Base-by-base conservation (phyloP, 1,140 invertebrate genomes). In the Leptestheria dahalacensis region DNA sequence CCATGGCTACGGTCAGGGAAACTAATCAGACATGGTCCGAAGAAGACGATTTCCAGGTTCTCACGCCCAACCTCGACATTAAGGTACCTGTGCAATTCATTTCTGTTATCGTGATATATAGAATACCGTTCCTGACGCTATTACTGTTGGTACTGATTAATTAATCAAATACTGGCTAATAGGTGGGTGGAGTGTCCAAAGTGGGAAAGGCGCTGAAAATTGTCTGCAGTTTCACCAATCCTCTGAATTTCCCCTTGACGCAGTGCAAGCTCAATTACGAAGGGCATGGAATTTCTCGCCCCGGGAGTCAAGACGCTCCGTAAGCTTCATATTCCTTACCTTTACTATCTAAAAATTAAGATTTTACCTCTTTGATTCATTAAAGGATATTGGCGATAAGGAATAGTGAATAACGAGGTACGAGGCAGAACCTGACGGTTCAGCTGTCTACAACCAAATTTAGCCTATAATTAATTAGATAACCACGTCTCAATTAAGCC, bases 21-120 rank as follows among this genome's bases (percentile, higher is more conserved):
- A 87, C 84, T 3, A 78, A 77, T 24, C 82, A 85, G 66, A 79
- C 82, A 4, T 86, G 83, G 82, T 78, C 81, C 1, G 82, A 82
- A 48, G 83, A 85, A 64, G 82, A 85, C 64, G 82, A 85, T 68
- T 84, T 86, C 70, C 79, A 84, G 70, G 75, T 86, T 0, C 66
- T 82, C 1, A 85, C 83, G 62, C 84, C 84, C 1, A 77, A 71
- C 52, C 78, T 86, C 47, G 69, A 72, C 18, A 75, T 87, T 4
- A 65, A 69, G 62, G 71, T 72, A 64, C 12, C n/a, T 1, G 18
- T 50, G 20, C 18, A 6, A 21, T 59, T 59, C 28, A 28, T 26
- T 41, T 9, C 33, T 41, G 15, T 9, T 41, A 41, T 41, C n/a
- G n/a, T 52, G 15, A 52, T 23, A 52, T 23, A 15, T 12, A 12